Percentiles rank a stretch among this genome's conserved stretches.
These are phyloP conservation scores for Cladorhizidae sp. DNA, from an alignment of 37 sponge, comb jelly and placozoan species.

Conservation along the genomic window DNA sequence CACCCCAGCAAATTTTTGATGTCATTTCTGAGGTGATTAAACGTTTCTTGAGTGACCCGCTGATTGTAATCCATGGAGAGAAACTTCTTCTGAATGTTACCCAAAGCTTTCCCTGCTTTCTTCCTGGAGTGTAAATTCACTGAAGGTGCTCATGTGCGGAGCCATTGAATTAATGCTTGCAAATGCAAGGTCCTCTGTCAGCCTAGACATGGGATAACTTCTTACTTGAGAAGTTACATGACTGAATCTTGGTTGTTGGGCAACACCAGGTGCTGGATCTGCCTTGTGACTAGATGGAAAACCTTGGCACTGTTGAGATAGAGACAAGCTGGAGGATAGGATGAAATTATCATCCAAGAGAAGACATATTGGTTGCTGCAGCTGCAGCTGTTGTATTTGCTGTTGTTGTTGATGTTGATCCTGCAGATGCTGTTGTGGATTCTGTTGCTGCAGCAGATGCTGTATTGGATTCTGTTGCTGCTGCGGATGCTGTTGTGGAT, in stretches of 20 bases:
- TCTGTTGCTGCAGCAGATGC: too few relatives aligned
- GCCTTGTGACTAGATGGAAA: too few relatives aligned
- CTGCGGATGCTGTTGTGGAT: too few relatives aligned
- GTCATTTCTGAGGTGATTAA: conserved; percentile 18
- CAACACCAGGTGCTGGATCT: not conserved
- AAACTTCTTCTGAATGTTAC: not conserved
- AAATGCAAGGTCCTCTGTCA: conserved; percentile 4
- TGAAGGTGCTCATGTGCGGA: conserved; percentile 14
- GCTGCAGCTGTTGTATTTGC: not conserved
- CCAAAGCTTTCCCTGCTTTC: not conserved
- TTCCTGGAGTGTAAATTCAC: conserved; percentile 23
- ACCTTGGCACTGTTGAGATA: too few relatives aligned
- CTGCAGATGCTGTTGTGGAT: too few relatives aligned
- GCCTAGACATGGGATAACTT: conserved; percentile 7
- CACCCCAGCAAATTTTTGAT: not conserved
- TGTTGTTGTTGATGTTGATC: too few relatives aligned
- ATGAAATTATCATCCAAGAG: conserved; percentile 1
- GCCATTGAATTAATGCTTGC: conserved; percentile 11
- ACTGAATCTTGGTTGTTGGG: not conserved
- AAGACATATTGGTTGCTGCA: not conserved
- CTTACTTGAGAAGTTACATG: not conserved
- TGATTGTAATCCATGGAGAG: conserved; percentile 1
- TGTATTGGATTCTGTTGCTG: too few relatives aligned
- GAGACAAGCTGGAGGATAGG: too few relatives aligned
- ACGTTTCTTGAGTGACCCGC: conserved; percentile 27